phyloP scores from a whole-genome alignment of 2,797 vertebrate genomes.

The Enteromius afrohamiltoni region DNA sequence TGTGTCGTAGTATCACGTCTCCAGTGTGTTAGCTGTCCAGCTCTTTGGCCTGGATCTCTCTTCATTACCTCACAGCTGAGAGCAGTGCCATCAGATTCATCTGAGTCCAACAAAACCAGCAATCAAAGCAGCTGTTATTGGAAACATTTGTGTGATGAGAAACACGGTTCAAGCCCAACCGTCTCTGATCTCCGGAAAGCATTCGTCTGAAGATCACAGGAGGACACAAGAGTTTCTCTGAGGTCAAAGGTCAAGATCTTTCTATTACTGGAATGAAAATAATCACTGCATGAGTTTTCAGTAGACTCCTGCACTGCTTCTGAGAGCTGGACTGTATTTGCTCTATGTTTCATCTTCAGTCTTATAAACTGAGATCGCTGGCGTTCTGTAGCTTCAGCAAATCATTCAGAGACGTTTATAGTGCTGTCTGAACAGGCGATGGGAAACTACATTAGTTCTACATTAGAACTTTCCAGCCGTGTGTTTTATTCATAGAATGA shows the following conservation, averaged over 20 bases:
- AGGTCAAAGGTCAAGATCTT: background rate
- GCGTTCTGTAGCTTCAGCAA: constrained; percentile 5
- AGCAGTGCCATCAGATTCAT: constrained; percentile 6
- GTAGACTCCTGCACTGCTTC: background rate
- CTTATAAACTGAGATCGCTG: background rate
- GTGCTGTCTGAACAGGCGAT: background rate
- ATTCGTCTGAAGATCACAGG: background rate
- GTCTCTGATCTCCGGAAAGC: constrained; percentile 3
- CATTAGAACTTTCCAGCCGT: background rate
- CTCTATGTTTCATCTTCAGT: background rate
- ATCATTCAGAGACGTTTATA: constrained; percentile 26
- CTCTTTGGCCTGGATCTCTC: constrained; percentile 45
- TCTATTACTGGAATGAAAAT: background rate
- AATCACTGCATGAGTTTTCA: background rate
- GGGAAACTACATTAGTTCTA: background rate
- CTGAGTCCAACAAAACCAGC: background rate
- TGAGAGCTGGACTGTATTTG: background rate
- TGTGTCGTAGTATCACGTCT: background rate
- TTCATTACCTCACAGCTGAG: constrained; percentile 5
- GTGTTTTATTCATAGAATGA: background rate
- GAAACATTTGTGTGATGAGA: constrained; percentile 13
- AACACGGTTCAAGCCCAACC: background rate
- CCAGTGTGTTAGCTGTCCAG: background rate
- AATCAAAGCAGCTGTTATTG: background rate
- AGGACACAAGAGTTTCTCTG: background rate